A percentile compares a stretch with the other conserved stretches of the same genome.
These are phyloP conservation scores for Meteorus sp. DNA, from an alignment of 1,140 invertebrate genomes.

Conservation along the genomic window DNA sequence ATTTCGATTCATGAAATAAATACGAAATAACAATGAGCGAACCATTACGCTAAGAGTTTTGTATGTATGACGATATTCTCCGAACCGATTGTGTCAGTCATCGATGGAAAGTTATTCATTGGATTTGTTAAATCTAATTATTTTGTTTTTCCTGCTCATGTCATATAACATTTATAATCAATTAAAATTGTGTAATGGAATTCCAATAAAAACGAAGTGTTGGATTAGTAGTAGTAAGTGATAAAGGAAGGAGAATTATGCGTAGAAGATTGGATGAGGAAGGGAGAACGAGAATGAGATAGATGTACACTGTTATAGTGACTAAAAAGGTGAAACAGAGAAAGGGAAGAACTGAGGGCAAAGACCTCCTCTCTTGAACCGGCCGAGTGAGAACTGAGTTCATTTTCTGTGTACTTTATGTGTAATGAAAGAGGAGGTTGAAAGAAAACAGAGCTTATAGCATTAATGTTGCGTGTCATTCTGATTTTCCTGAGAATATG, in stretches of 20 bases:
- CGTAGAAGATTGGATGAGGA: background rate
- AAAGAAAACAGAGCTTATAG: slow-evolving; percentile 11
- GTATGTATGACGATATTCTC: too few relatives aligned
- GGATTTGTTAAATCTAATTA: too few relatives aligned
- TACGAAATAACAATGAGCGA: too few relatives aligned
- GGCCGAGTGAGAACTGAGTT: slow-evolving; percentile 18
- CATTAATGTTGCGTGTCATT: slow-evolving; percentile 7
- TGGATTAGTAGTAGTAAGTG: too few relatives aligned
- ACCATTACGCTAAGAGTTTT: too few relatives aligned
- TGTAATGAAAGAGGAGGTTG: background rate
- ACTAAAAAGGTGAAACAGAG: background rate
- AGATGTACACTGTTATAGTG: too few relatives aligned
- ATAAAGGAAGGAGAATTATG: too few relatives aligned
- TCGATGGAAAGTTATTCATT: too few relatives aligned
- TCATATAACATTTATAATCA: background rate
- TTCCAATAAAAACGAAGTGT: too few relatives aligned
- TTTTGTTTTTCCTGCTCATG: slow-evolving; percentile 20
- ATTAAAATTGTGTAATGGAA: too few relatives aligned
- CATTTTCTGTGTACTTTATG: background rate
- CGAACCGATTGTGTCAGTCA: too few relatives aligned
- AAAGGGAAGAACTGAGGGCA: slow-evolving; percentile 11
- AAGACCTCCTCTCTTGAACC: slow-evolving; percentile 21
- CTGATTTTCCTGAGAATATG: background rate
- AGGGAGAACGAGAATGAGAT: background rate
- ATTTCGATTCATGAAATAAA: too few relatives aligned